A percentile compares a stretch with the other conserved stretches of the same genome.
phyloP scores from a whole-genome alignment of 2,797 vertebrate species.

The Dryobates pubescens region DNA sequence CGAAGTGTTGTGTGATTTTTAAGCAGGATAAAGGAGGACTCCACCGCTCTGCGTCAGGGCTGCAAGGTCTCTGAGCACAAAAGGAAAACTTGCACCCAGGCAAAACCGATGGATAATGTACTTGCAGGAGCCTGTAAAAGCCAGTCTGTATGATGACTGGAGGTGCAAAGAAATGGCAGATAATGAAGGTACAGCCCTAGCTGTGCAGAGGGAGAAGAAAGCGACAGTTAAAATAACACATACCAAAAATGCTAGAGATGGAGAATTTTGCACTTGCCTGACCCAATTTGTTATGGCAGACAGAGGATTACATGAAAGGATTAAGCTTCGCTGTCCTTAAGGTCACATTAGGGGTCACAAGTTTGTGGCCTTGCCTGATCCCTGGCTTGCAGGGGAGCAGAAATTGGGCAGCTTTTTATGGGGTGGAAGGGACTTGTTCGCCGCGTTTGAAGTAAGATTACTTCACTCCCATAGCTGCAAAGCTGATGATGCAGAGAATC shows the following conservation, averaged over 20 bases:
- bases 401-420: slow-evolving; percentile 8
- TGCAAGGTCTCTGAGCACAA: neutral
- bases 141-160: neutral
- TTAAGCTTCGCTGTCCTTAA: slow-evolving; percentile 62
- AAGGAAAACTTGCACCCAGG: neutral
- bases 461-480: neutral
- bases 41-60: neutral
- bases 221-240: slow-evolving; percentile 37
- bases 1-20: neutral
- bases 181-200: slow-evolving; percentile 34
- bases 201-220: slow-evolving; percentile 36
- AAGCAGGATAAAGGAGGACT: neutral
- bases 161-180: slow-evolving; percentile 24
- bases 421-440: slow-evolving; percentile 16
- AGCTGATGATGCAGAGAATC: slow-evolving; percentile 46
- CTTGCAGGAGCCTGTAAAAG: neutral
- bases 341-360: slow-evolving; percentile 45
- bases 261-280: slow-evolving; percentile 61
- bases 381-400: slow-evolving; percentile 24
- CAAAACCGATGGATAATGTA: neutral
- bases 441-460: slow-evolving; percentile 58
- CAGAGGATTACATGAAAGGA: slow-evolving; percentile 63
- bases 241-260: slow-evolving; percentile 55
- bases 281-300: slow-evolving; percentile 65
- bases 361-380: slow-evolving; percentile 59